Evolutionary conservation across 2,888 invertebrate genomes (phyloP).

Genomic region (Rhingia rostrata): DNA sequence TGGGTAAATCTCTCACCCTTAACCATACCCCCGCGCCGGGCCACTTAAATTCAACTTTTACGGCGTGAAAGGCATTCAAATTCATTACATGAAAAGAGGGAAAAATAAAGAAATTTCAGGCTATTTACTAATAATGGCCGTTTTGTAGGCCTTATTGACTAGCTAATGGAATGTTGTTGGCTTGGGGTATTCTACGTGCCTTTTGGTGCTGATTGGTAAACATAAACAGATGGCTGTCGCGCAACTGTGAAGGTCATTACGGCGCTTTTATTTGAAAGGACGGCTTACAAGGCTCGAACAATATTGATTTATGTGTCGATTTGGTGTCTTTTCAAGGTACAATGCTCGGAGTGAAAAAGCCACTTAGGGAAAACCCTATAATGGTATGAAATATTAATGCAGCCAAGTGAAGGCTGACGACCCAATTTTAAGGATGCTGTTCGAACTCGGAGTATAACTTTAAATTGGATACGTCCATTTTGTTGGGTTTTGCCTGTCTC

Average conservation of each 20-base stretch:
- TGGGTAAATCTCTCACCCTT: not conserved
- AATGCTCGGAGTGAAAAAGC: not conserved
- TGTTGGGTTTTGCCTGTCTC: no score
- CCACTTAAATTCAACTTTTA: constrained; percentile 38
- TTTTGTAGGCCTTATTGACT: constrained; percentile 46
- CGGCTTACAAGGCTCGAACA: not conserved
- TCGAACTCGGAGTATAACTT: no score
- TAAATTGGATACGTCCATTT: no score
- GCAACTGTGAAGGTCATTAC: constrained; percentile 17
- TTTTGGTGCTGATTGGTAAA: constrained; percentile 57
- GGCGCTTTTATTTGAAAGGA: not conserved
- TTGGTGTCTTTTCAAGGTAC: not conserved
- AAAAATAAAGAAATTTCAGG: constrained; percentile 51
- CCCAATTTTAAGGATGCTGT: not conserved
- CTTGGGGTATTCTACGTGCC: constrained; percentile 37
- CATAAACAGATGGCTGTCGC: constrained; percentile 53
- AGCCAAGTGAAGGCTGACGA: not conserved
- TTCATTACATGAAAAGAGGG: constrained; percentile 24
- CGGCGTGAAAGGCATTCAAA: constrained; percentile 53
- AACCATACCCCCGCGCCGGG: not conserved
- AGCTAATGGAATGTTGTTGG: constrained; percentile 22
- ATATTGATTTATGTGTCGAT: constrained; percentile 19
- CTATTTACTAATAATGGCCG: constrained; percentile 37
- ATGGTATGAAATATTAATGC: no score
- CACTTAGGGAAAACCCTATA: not conserved